Evolutionary conservation across 1,140 invertebrate genomes (phyloP).

Genomic region (Sminthurides bifidus): DNA sequence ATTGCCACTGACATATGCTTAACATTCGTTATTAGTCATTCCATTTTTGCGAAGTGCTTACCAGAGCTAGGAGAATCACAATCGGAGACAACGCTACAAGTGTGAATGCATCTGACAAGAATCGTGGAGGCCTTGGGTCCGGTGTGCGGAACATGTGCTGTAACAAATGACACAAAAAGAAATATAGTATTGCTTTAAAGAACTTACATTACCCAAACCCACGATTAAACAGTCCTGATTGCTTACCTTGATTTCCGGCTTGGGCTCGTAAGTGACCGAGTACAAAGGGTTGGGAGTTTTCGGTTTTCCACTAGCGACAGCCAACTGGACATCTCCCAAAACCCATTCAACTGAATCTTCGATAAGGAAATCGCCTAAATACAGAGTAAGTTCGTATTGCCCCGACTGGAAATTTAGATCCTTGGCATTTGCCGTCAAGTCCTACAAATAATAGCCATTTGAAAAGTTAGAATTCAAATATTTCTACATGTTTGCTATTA

Average conservation of each 20-base stretch:
- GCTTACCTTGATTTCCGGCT: conserved; percentile 68
- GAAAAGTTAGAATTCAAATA: neutral
- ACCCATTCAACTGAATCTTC: conserved; percentile 81
- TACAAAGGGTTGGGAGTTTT: conserved; percentile 34
- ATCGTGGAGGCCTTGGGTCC: conserved; percentile 73
- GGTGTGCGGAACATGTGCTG: conserved; percentile 84
- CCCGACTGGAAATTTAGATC: conserved; percentile 69
- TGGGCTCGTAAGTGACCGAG: conserved; percentile 44
- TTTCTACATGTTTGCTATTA: no score
- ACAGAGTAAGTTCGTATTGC: conserved; percentile 66
- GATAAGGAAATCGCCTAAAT: conserved; percentile 80
- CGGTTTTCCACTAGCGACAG: conserved; percentile 45
- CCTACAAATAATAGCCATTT: conserved; percentile 41
- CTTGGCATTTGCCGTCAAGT: conserved; percentile 63
- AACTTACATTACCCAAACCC: neutral
- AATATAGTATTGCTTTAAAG: neutral
- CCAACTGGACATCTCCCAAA: conserved; percentile 61
- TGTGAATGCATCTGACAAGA: conserved; percentile 84
- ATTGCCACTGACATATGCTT: no score
- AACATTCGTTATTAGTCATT: neutral
- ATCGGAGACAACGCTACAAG: conserved; percentile 67
- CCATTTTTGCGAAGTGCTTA: conserved; percentile 35
- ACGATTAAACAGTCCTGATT: neutral
- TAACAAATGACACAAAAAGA: conserved; percentile 31
- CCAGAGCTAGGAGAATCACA: conserved; percentile 65